These are phyloP conservation scores for Gambusia affinis DNA, from an alignment of 2,113 vertebrate species.

Conservation along the genomic window DNA sequence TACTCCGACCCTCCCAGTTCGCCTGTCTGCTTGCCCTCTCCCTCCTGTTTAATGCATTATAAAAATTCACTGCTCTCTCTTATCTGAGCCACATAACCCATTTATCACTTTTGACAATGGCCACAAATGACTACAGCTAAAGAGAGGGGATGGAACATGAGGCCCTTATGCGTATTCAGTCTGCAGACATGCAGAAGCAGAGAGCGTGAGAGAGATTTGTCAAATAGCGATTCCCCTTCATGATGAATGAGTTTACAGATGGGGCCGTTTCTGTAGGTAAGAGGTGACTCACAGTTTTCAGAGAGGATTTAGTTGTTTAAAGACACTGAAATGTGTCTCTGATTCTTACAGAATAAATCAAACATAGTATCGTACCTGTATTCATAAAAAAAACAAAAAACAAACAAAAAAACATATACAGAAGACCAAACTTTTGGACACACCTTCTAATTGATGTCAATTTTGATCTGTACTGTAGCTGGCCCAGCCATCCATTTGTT, in stretches of 20 bases:
- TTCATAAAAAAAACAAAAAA: not conserved
- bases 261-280: slow-evolving; percentile 33
- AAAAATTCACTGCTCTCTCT: slow-evolving; percentile 65
- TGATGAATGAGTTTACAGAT: slow-evolving; percentile 66
- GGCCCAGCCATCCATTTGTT: not conserved
- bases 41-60: slow-evolving; percentile 65
- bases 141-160: slow-evolving; percentile 69
- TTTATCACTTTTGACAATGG: slow-evolving; percentile 77
- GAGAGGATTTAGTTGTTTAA: slow-evolving; percentile 44
- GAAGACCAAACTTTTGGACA: no score
- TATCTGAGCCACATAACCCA: slow-evolving; percentile 59
- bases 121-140: slow-evolving; percentile 75
- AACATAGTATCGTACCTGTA: not conserved
- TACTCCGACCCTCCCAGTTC: slow-evolving; percentile 15
- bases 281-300: slow-evolving; percentile 44
- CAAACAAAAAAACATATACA: no score
- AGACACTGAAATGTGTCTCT: not conserved
- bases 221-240: slow-evolving; percentile 50
- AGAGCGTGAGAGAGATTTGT: slow-evolving; percentile 52
- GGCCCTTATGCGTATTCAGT: slow-evolving; percentile 61
- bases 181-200: slow-evolving; percentile 33
- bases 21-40: slow-evolving; percentile 24
- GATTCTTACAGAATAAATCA: slow-evolving; percentile 14
- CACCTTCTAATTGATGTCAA: no score
- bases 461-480: not conserved